phyloP scores from a whole-genome alignment of 2,888 invertebrate species.

The Gerosis bhagava region DNA sequence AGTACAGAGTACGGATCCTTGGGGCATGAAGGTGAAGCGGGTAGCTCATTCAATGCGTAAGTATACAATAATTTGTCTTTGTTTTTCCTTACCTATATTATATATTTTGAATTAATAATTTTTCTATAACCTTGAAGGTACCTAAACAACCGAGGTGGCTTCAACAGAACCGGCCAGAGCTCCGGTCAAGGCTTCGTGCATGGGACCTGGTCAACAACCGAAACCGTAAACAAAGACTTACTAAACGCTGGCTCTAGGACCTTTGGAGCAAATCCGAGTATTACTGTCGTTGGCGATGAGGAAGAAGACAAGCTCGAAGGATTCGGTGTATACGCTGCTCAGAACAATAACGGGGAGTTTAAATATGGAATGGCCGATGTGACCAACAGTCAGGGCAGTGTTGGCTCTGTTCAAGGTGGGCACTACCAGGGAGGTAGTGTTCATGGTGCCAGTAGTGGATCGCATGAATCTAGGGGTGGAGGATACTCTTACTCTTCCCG shows the following conservation, averaged over 20 bases:
- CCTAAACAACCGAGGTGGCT: conserved; percentile 38
- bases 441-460: conserved; percentile 35
- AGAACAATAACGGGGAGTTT: conserved; percentile 66
- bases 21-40: conserved; percentile 71
- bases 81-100: no score
- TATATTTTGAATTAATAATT: no score
- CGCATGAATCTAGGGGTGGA: conserved; percentile 38
- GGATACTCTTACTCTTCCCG: conserved; percentile 64
- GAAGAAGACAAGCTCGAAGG: conserved; percentile 64
- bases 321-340: conserved; percentile 63
- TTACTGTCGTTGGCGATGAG: conserved; percentile 66
- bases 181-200: conserved; percentile 57
- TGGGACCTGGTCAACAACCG: conserved; percentile 70
- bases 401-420: conserved; percentile 35
- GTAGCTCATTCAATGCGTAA: conserved; percentile 71
- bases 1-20: conserved; percentile 75
- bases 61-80: conserved; percentile 32
- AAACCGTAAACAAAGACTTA: conserved; percentile 70
- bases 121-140: conserved; percentile 45
- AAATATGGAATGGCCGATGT: conserved; percentile 68
- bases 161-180: conserved; percentile 27
- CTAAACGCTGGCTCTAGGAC: conserved; percentile 66
- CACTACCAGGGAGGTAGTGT: conserved; percentile 34
- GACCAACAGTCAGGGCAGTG: conserved; percentile 40
- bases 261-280: conserved; percentile 51